These are phyloP conservation scores for Lochmaea crataegi DNA, from an alignment of 2,888 invertebrate genomes.

Conservation along the genomic window DNA sequence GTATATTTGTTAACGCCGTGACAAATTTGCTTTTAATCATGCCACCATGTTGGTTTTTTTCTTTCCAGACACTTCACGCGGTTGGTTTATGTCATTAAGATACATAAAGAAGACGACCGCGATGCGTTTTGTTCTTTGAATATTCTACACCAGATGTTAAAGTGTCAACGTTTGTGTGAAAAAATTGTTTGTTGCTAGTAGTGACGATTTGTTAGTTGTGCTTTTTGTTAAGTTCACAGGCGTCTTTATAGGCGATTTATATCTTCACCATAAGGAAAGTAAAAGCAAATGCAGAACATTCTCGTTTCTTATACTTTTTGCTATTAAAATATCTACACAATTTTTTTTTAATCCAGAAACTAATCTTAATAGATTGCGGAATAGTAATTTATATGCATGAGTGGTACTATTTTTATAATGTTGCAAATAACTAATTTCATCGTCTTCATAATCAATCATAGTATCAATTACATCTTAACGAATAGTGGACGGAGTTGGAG, in stretches of 20 bases:
- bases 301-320: not conserved
- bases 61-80: not conserved
- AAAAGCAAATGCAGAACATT: no score
- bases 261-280: not conserved
- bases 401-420: no score
- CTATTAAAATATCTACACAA: no score
- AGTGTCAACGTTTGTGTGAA: constrained; percentile 4
- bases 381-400: no score
- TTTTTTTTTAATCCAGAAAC: no score
- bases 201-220: not conserved
- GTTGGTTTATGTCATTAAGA: not conserved
- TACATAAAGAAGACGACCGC: not conserved
- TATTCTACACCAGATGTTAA: constrained; percentile 9
- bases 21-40: constrained; percentile 40
- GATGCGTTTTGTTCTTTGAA: not conserved
- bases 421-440: no score
- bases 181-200: constrained; percentile 15
- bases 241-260: not conserved
- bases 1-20: constrained; percentile 38
- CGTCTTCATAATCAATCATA: no score
- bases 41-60: constrained; percentile 2
- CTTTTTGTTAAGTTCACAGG: not conserved
- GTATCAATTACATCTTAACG: no score
- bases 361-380: no score
- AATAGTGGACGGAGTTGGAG: no score